phyloP scores from a whole-genome alignment of 2,113 vertebrate species.

The Peromyscus maniculatus region DNA sequence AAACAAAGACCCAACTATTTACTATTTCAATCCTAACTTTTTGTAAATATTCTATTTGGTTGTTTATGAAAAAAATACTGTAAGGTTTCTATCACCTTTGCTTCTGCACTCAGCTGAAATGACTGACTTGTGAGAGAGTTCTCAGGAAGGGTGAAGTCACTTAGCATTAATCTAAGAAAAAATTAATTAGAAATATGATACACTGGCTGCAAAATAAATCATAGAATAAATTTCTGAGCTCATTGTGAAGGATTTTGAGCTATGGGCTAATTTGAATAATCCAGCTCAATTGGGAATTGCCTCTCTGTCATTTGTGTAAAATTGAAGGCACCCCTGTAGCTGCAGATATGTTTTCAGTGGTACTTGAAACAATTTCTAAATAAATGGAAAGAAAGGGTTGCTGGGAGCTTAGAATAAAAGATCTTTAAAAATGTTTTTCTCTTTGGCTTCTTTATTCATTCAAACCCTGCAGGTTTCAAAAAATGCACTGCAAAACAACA shows the following conservation, averaged over 20 bases:
- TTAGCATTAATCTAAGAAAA: slow-evolving; percentile 65
- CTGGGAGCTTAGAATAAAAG: slow-evolving; percentile 36
- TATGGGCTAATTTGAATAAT: slow-evolving; percentile 73
- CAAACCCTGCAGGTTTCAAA: not conserved
- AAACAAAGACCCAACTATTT: not conserved
- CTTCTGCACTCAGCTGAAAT: not conserved
- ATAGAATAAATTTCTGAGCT: slow-evolving; percentile 65
- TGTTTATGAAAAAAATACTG: not conserved
- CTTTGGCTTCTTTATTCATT: slow-evolving; percentile 19
- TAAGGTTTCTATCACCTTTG: not conserved
- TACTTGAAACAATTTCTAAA: slow-evolving; percentile 53
- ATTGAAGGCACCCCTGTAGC: slow-evolving; percentile 27
- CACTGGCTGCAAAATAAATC: slow-evolving; percentile 54
- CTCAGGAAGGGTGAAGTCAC: slow-evolving; percentile 33
- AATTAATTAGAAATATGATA: slow-evolving; percentile 73
- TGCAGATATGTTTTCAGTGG: slow-evolving; percentile 31
- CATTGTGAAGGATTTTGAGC: slow-evolving; percentile 65
- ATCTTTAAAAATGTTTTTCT: slow-evolving; percentile 45
- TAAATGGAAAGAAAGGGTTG: slow-evolving; percentile 47
- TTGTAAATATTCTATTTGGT: not conserved
- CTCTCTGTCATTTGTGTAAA: slow-evolving; percentile 8
- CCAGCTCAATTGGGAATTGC: slow-evolving; percentile 48
- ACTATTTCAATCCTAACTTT: not conserved
- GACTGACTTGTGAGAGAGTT: not conserved
- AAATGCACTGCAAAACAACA: not conserved